Conservation (phyloP, 2,113 vertebrate genomes). For the Caracal caracal region DNA sequence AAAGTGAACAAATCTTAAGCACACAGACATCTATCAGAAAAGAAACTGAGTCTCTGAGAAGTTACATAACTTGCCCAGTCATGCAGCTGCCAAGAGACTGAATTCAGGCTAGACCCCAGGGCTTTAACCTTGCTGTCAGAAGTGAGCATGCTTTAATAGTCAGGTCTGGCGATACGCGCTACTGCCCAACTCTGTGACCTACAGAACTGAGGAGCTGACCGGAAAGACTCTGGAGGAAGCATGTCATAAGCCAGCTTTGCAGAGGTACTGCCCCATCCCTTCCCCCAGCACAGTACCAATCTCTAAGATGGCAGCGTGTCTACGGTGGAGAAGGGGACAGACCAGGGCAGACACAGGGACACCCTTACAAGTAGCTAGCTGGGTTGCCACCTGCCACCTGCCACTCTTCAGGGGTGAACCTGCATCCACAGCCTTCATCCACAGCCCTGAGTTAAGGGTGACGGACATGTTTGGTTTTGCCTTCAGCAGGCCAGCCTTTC, state of each 20-base stretch:
- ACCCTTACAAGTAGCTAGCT: no score
- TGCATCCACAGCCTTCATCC: neutral
- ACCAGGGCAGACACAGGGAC: neutral
- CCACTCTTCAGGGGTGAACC: neutral
- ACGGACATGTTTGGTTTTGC: neutral
- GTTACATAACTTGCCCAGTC: neutral
- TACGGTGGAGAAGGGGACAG: fast-evolving
- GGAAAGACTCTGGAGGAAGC: neutral
- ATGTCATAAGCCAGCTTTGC: neutral
- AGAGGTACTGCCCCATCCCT: neutral
- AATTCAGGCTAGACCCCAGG: neutral
- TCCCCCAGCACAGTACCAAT: neutral
- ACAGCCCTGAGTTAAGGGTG: neutral
- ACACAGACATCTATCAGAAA: neutral
- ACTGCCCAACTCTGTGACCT: neutral
- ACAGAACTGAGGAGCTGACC: neutral
- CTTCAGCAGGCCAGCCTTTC: neutral
- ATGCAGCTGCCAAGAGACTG: neutral
- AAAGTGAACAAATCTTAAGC: no score
- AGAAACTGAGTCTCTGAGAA: neutral
- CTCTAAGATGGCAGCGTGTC: neutral
- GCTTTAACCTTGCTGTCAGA: neutral
- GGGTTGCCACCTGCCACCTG: neutral
- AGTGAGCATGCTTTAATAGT: neutral
- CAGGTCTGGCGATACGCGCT: neutral